phyloP scores from a whole-genome alignment of 2,888 invertebrate species.

The Synanthedon myopaeformis region DNA sequence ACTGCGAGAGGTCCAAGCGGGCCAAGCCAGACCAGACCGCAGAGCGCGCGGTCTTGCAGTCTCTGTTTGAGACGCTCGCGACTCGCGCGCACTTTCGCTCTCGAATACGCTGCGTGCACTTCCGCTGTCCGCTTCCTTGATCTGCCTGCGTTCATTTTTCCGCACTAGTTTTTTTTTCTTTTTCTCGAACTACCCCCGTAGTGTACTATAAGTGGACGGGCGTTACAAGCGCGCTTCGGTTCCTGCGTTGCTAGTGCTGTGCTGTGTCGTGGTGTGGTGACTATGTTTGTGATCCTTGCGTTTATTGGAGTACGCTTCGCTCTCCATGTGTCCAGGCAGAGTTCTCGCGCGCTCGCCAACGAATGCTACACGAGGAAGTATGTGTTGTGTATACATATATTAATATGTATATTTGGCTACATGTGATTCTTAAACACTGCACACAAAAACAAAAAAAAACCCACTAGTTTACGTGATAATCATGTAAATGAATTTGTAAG shows the following conservation, averaged over 20 bases:
- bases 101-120: slow-evolving; percentile 26
- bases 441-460: neutral
- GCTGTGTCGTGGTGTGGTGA: slow-evolving; percentile 10
- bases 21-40: slow-evolving; percentile 12
- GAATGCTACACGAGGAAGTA: slow-evolving; percentile 67
- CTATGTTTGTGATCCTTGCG: slow-evolving; percentile 61
- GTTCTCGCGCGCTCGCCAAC: slow-evolving; percentile 52
- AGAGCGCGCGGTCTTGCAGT: slow-evolving; percentile 28
- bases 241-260: neutral
- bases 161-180: neutral
- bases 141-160: neutral
- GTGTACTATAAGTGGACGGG: neutral
- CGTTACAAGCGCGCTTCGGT: neutral
- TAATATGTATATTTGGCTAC: slow-evolving; percentile 9
- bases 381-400: slow-evolving; percentile 12
- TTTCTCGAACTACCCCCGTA: neutral
- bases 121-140: slow-evolving; percentile 23
- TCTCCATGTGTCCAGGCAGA: slow-evolving; percentile 60
- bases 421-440: slow-evolving; percentile 18
- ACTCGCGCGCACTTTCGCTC: slow-evolving; percentile 54
- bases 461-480: too few species aligned
- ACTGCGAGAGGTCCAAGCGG: slow-evolving; percentile 19
- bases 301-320: slow-evolving; percentile 60
- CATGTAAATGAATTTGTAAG: too few species aligned
- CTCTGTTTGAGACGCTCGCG: slow-evolving; percentile 41